These are phyloP conservation scores for Sepioteuthis lessoniana DNA, from an alignment of 2,888 invertebrate genomes.

Conservation along the genomic window DNA sequence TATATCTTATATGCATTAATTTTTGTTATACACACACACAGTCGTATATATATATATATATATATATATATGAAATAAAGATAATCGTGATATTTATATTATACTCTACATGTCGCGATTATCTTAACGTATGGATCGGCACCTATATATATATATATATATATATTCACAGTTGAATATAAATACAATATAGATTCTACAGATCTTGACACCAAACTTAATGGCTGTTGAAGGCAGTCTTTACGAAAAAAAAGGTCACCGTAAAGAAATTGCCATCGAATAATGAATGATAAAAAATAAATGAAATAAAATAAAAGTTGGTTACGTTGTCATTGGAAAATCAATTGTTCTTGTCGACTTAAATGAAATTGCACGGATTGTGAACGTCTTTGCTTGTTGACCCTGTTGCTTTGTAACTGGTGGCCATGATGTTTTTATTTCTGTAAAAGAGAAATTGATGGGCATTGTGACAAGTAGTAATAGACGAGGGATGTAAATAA, in stretches of 20 bases:
- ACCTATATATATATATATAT: too few relatives aligned
- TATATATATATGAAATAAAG: too few relatives aligned
- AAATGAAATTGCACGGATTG: neutral
- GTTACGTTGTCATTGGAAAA: conserved; percentile 10
- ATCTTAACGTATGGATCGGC: too few relatives aligned
- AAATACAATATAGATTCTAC: too few relatives aligned
- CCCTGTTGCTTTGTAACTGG: neutral
- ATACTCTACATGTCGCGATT: too few relatives aligned
- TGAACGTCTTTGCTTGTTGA: neutral
- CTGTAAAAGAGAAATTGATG: neutral
- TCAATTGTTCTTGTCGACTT: neutral
- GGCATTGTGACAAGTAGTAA: neutral
- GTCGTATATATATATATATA: too few relatives aligned
- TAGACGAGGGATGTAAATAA: neutral
- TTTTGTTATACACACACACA: too few relatives aligned
- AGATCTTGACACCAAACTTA: too few relatives aligned
- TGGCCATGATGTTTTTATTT: neutral
- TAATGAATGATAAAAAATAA: neutral
- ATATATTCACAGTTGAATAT: too few relatives aligned
- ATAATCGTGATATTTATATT: too few relatives aligned
- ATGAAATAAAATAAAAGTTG: neutral
- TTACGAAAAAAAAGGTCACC: neutral
- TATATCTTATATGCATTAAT: too few relatives aligned
- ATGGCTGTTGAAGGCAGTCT: too few relatives aligned
- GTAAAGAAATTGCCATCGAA: neutral